Evolutionary conservation across 2,113 vertebrate genomes (phyloP).

Genomic region (Mus spicilegus): DNA sequence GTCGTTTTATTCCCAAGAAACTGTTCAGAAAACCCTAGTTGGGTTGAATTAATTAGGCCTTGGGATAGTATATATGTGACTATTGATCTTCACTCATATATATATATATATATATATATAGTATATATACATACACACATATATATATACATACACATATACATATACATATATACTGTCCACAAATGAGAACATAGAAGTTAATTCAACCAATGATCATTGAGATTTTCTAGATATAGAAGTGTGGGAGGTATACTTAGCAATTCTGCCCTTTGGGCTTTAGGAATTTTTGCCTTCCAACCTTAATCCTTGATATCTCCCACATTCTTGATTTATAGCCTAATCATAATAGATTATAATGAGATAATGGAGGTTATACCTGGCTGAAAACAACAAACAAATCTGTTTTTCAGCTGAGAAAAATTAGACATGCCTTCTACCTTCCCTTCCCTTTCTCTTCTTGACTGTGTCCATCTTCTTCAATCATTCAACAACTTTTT

Average conservation of each 20-base stretch:
- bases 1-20: not conserved
- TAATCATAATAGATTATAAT: constrained; percentile 27
- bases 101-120: not conserved
- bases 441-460: constrained; percentile 46
- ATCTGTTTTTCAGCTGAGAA: constrained; percentile 34
- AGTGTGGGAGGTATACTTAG: not conserved
- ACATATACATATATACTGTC: not conserved
- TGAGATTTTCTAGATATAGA: not conserved
- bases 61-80: not conserved
- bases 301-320: constrained; percentile 46
- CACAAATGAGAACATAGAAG: not conserved
- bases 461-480: constrained; percentile 28
- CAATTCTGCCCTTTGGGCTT: not conserved
- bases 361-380: constrained; percentile 19
- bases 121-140: not conserved
- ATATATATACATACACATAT: too few species aligned
- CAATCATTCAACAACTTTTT: constrained; percentile 9
- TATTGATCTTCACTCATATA: constrained; percentile 12
- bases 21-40: not conserved
- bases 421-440: not conserved
- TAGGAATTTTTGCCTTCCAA: constrained; percentile 50
- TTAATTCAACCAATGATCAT: constrained; percentile 15
- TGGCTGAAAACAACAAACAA: constrained; percentile 49
- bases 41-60: not conserved
- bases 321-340: not conserved